Base-by-base conservation (phyloP, 2,797 vertebrate species). In the Avahi laniger region DNA sequence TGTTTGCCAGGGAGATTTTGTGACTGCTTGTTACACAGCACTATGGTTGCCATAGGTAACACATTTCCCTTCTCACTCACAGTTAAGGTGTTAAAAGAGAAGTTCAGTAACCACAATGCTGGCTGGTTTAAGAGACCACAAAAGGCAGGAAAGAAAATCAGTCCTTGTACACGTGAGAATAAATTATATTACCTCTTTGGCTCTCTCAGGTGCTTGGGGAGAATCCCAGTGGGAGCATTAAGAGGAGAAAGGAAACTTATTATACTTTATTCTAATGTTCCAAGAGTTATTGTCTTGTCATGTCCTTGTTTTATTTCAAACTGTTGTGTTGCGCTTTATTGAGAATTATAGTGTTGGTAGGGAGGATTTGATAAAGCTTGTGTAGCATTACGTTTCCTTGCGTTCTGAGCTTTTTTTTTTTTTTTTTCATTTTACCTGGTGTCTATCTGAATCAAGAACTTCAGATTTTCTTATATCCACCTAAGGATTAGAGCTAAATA, bases 321-420 rank as follows among this genome's bases (percentile, higher is more conserved):
- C 91, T 93, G 75, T 86, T 76, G 48, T 93, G 75, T 85, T 97
- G 91, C 95, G 89, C 79, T 93, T 96, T 93, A 95, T 35, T 94
- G 95, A 93, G 97, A 96, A 97, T 97, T 96, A 95, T 69, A 76
- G 76, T 43, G 63, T 69, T 95, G 85, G 52, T 83, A 91, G 48
- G 85, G 79, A 97, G 80, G 91, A 96, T 97, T 89, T 97, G 94
- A 97, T 94, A 91, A 96, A 97, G 92, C 88, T 81, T 94, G 35
- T 88, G 70, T 33, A 79, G 86, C 65, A 89, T 93, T 97, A 95
- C 46, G n/a, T 93, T 96, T 89, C 70, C 59, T 95, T 89, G 89
- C 76, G n/a, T 93, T 93, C 85, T 75, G 50, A 38, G 26, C n/a
- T 67, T 85, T 76, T 46, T 72, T 83, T 54, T 26, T 59, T 85